phyloP scores from a whole-genome alignment of 1,140 invertebrate genomes.

The Pissodes strobi region DNA sequence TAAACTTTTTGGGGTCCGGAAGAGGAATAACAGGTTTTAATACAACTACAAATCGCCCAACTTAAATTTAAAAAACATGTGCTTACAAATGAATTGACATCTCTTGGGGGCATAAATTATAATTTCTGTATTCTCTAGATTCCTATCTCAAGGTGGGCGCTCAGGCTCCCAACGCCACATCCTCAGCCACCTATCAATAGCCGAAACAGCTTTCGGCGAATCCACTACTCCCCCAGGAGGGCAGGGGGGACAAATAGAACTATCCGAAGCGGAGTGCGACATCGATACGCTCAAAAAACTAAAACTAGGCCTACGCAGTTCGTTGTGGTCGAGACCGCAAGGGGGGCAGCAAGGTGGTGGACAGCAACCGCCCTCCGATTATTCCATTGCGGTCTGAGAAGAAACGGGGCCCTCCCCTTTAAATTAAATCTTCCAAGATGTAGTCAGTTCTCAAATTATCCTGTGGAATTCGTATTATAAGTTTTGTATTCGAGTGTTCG shows the following conservation, averaged over 20 bases:
- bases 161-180: constrained; percentile 58
- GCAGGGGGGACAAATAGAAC: constrained; percentile 60
- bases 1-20: no score
- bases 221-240: constrained; percentile 39
- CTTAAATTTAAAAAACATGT: no score
- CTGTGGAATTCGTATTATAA: no score
- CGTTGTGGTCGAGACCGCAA: constrained; percentile 71
- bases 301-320: constrained; percentile 70
- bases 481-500: no score
- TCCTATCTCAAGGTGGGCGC: constrained; percentile 66
- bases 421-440: not conserved
- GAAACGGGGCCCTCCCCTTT: no score
- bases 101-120: no score
- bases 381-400: constrained; percentile 68
- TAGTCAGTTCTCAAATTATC: not conserved
- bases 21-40: no score
- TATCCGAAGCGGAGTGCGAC: constrained; percentile 74
- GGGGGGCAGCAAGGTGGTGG: constrained; percentile 58
- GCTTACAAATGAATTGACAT: no score
- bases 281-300: constrained; percentile 77
- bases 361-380: constrained; percentile 62
- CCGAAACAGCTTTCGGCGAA: constrained; percentile 64
- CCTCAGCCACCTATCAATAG: constrained; percentile 65
- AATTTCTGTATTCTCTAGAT: constrained; percentile 53
- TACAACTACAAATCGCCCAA: no score